These are phyloP conservation scores for Molorchus minor DNA, from an alignment of 2,888 invertebrate species.

Conservation along the genomic window DNA sequence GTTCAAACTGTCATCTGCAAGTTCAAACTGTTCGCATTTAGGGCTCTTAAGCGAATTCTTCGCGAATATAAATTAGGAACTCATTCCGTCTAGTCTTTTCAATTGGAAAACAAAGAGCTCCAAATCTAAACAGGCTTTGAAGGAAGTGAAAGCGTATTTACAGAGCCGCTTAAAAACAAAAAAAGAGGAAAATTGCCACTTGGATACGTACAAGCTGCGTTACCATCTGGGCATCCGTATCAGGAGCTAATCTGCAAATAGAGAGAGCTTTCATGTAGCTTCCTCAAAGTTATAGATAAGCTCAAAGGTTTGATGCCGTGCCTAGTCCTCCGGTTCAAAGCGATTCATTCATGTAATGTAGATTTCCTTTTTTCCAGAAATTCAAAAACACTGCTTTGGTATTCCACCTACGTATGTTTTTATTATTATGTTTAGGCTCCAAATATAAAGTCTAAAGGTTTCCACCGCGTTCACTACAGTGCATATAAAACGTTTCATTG, in stretches of 20 bases:
- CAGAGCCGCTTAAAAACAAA: slow-evolving; percentile 56
- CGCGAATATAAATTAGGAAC: slow-evolving; percentile 60
- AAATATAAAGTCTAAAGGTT: slow-evolving; percentile 6
- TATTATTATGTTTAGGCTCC: slow-evolving; percentile 5
- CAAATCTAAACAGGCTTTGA: slow-evolving; percentile 55
- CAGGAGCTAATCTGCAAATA: slow-evolving; percentile 59
- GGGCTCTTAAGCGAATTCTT: slow-evolving; percentile 55
- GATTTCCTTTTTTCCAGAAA: slow-evolving; percentile 6
- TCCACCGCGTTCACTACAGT: not conserved
- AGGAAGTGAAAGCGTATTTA: slow-evolving; percentile 55
- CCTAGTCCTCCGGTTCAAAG: slow-evolving; percentile 34
- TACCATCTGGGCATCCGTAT: slow-evolving; percentile 53
- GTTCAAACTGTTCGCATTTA: slow-evolving; percentile 41
- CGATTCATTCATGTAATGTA: slow-evolving; percentile 20
- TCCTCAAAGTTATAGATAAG: slow-evolving; percentile 43
- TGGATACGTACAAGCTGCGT: slow-evolving; percentile 51
- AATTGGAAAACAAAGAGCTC: slow-evolving; percentile 46
- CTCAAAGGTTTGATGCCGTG: slow-evolving; percentile 45
- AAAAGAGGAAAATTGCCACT: slow-evolving; percentile 56
- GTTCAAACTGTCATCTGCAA: slow-evolving; percentile 56
- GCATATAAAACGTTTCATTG: not conserved
- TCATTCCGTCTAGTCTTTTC: slow-evolving; percentile 53
- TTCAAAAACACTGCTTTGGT: slow-evolving; percentile 12
- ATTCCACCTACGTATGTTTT: slow-evolving; percentile 20
- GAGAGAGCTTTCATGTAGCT: slow-evolving; percentile 43